phyloP scores from a whole-genome alignment of 2,113 vertebrate species.

The Urocynchramus pylzowi region DNA sequence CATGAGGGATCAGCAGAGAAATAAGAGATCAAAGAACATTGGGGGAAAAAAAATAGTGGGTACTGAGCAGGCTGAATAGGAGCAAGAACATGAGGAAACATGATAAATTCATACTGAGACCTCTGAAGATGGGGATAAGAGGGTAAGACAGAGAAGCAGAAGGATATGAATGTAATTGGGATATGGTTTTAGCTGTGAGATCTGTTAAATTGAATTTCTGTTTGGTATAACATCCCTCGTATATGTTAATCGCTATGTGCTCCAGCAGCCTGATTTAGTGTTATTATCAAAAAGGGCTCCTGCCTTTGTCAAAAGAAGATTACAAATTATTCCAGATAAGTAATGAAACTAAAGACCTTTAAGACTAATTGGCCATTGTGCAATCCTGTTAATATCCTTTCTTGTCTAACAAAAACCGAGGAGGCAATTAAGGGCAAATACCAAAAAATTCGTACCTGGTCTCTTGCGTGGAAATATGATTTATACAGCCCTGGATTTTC shows the following conservation, averaged over 20 bases:
- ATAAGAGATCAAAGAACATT: not conserved
- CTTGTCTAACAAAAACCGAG: constrained; percentile 23
- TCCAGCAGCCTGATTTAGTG: constrained; percentile 51
- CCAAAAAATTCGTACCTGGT: constrained; percentile 26
- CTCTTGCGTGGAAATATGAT: not conserved
- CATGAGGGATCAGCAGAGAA: not conserved
- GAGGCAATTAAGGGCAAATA: constrained; percentile 50
- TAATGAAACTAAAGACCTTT: constrained; percentile 66
- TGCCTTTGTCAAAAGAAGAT: constrained; percentile 58
- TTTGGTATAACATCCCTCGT: constrained; percentile 49
- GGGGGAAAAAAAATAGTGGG: not conserved
- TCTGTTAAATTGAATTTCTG: constrained; percentile 60
- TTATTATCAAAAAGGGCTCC: constrained; percentile 52
- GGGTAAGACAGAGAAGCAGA: not conserved
- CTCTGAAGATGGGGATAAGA: constrained; percentile 28
- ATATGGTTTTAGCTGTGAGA: not conserved
- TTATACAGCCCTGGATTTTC: not conserved
- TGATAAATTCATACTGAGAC: not conserved
- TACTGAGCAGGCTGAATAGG: not conserved
- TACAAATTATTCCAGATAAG: constrained; percentile 66
- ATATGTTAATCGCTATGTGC: constrained; percentile 49
- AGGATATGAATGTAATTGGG: constrained; percentile 3
- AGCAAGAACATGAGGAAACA: not conserved
- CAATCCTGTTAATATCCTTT: constrained; percentile 46
- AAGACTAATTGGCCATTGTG: constrained; percentile 58